Evolutionary conservation across 2,113 vertebrate species (phyloP), one percentile per base, ranked within the genome.

Genomic region (Butastur rufipennis): DNA sequence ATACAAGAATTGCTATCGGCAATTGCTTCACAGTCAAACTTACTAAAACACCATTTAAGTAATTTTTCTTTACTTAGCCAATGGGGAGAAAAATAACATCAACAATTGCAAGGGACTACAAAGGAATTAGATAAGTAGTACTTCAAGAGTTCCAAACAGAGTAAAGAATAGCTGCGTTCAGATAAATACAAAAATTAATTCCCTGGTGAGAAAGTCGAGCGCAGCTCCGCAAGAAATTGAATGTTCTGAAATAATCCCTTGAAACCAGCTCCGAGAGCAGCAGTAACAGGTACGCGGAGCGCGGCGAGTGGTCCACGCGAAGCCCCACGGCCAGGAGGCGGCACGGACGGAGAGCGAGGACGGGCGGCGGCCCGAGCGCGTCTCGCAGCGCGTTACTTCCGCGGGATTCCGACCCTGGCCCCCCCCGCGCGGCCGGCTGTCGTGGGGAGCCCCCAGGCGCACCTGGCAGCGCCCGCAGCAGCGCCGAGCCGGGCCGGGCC

Each of bases 1-100:
- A 95, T 94, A 73, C 62, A 81, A 86, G 59, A 90, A 80, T 14
- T 52, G 52, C 89, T 94, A 95, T 22, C 92, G 73, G 86, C 86
- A 85, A 92, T 21, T 67, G 63, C 74, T 95, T 94, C 95, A 96
- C 84, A 96, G 53, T 26, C 74, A 93, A 94, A 96, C 96, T 86
- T 95, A 97, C 81, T 96, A 96, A 82, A 98, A 95, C 86, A 88
- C 47, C 75, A 94, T 91, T 96, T 81, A 91, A 95, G 81, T 82
- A 10, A 47, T 82, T 97, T 98, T 96, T 93, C 95, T 97, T 93
- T 90, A 93, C 85, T 96, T 95, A 95, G 88, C 88, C 72, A 70
- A 93, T 58, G 32, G 11, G 21, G 22, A 2, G 0, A 2, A 32
- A 78, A 90, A 63, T 16, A 71, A 87, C 92, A 47, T 26, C 79